Conservation (phyloP, 2,113 vertebrate species). For the Tauraco erythrolophus region DNA sequence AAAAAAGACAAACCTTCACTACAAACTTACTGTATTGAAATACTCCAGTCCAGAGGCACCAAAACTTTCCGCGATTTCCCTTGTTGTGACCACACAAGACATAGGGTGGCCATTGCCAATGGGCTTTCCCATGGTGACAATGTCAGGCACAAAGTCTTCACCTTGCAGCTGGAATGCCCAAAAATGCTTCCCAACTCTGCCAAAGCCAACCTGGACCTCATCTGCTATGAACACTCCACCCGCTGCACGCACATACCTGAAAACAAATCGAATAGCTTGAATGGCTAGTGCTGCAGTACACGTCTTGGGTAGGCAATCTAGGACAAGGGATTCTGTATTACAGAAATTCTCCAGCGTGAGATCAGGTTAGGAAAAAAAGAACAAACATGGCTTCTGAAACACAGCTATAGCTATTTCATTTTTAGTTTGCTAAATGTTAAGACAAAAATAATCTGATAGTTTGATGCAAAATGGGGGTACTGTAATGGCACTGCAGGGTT, state of each 20-base stretch:
- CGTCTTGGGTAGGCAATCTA: rapidly evolving
- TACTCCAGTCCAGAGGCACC: conserved; percentile 90
- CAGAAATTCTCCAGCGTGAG: not conserved
- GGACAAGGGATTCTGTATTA: not conserved
- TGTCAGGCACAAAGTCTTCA: conserved; percentile 92
- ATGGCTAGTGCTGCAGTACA: not conserved
- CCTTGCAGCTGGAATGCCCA: conserved; percentile 96
- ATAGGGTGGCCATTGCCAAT: conserved; percentile 97
- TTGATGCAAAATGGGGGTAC: not conserved
- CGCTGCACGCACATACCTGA: conserved; percentile 83
- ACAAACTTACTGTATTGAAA: conserved; percentile 90
- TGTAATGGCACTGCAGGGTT: not conserved
- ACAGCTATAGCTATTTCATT: not conserved
- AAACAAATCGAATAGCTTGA: not conserved
- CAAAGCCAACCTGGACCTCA: conserved; percentile 97
- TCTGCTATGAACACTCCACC: conserved; percentile 94
- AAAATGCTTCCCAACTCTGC: conserved; percentile 90
- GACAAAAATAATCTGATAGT: not conserved
- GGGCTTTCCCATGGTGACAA: conserved; percentile 98
- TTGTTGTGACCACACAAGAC: conserved; percentile 96
- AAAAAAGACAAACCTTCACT: not conserved
- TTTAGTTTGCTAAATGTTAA: not conserved
- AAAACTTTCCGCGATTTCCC: conserved; percentile 90
- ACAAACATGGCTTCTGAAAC: not conserved
- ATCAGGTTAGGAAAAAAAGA: not conserved